A percentile compares a stretch with the other conserved stretches of the same genome.
Evolutionary conservation across 1,140 invertebrate genomes (phyloP).

Genomic region (Goniozus legneri): DNA sequence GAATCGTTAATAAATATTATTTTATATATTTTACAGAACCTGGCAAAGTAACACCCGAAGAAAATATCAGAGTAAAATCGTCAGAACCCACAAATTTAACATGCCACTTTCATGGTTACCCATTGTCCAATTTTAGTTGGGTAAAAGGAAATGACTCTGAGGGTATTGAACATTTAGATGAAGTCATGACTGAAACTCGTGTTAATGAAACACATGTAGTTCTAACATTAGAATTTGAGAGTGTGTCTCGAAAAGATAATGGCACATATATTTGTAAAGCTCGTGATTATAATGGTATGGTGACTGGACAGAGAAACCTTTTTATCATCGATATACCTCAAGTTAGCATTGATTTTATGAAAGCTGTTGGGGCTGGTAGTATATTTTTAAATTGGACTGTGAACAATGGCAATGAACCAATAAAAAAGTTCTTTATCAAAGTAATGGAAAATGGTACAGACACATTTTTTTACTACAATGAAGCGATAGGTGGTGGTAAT

Average conservation of each 20-base stretch:
- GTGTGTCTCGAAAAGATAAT: constrained; percentile 64
- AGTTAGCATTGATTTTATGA: constrained; percentile 69
- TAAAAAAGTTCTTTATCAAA: constrained; percentile 64
- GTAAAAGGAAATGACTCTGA: constrained; percentile 56
- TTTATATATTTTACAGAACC: constrained; percentile 43
- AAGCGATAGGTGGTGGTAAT: constrained; percentile 58
- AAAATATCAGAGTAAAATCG: constrained; percentile 52
- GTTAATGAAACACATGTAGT: constrained; percentile 60
- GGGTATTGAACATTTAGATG: constrained; percentile 45
- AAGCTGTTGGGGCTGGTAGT: constrained; percentile 68
- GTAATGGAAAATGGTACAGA: constrained; percentile 59
- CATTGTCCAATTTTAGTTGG: constrained; percentile 58
- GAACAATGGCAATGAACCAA: constrained; percentile 70
- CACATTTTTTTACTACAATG: constrained; percentile 54
- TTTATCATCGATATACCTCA: constrained; percentile 69
- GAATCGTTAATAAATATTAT: not conserved
- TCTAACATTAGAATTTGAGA: constrained; percentile 54
- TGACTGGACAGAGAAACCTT: constrained; percentile 51
- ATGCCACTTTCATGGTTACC: constrained; percentile 60
- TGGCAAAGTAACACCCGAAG: constrained; percentile 49
- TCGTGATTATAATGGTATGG: constrained; percentile 31
- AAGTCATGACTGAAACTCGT: constrained; percentile 35
- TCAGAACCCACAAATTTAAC: constrained; percentile 51
- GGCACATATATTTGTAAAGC: constrained; percentile 62
- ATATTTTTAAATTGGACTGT: constrained; percentile 83